Base-by-base conservation (phyloP, 92 coral and sea anemone genomes). In the Palythoa grandiflora region DNA sequence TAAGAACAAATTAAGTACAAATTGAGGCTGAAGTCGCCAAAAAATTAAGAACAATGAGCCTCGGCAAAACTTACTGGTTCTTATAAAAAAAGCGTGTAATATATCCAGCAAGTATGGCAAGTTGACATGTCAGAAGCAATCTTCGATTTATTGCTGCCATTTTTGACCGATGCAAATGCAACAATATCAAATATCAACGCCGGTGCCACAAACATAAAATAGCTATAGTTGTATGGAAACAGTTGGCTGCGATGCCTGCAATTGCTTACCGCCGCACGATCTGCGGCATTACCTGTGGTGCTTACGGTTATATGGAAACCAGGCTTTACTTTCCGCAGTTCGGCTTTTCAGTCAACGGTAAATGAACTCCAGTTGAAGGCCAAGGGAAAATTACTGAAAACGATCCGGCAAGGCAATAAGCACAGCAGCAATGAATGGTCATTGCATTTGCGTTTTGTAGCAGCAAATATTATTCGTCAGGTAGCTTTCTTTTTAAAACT, bases 211-310 rank as follows among this genome's bases (percentile, higher is more conserved):
- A 66, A 66, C 72, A 66, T n/a, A 66, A 54, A 0, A 54, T 2
- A 54, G 6, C 3, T 3, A 57, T 57, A 57, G 63, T 55, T 57
- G 60, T 57, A 9, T 9, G 60, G 60, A 53, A 63, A 63, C 20
- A 63, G 71, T 63, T 63, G 71, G 71, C 71, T 63, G 71, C 71
- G 38, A 66, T 66, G 36, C 72, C 72, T 21, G 72, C 72, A 19
- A 66, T 6, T 66, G 10, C 36, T 66, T 66, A 13, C 72, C 15
- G 65, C 4, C 8, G 65, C 65, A 19, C 13, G 36, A 16, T 65
- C 71, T 65, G 71, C 68, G 68, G 68, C 20, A 17, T 17, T 61
- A 61, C 20, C 71, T 63, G 71, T 7, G 71, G 71, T 63, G n/a
- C 20, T 63, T 17, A 63, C 21, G 71, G 20, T 15, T 63, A 17